Base-by-base conservation (phyloP, 2,888 invertebrate genomes). In the Apeira syringaria region DNA sequence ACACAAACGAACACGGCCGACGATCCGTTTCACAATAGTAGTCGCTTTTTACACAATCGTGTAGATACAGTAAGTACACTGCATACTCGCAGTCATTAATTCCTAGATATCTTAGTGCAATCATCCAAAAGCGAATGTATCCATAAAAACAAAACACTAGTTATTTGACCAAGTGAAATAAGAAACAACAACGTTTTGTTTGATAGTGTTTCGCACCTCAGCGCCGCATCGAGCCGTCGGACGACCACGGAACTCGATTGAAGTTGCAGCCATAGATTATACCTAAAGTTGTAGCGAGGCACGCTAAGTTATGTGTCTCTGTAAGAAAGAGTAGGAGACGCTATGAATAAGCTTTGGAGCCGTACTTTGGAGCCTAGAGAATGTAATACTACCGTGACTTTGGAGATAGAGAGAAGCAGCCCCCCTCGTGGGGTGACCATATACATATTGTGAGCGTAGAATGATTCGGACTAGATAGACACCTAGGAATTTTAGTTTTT, bases 181-280 rank as follows among this genome's bases (percentile, higher is more conserved):
- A 68, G 76, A 77, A 83, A 78, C 74, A 76, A 69, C 73, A 59
- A 58, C 15, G 15, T 15, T 15, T 3, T 15, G 61, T 63, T 72
- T 74, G 55, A 68, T 74, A 74, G 56, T 77, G 76, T 75, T 80
- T 75, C 73, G 81, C 74, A 84, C 85, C 83, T 84, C 86, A 88
- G 85, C 87, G 87, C 88, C 88, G 85, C 85, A 60, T 74, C 64
- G 75, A 79, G 79, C 79, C 86, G 83, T 81, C 85, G 87, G 85
- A 71, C 80, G 74, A 82, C 75, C 83, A 78, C 75, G 84, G 83
- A 84, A 86, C 84, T 78, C 71, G 59, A 56, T 58, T 68, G 61
- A 56, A 53, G 53, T 57, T 53, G n/a, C n/a, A n/a, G n/a, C n/a
- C n/a, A n/a, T n/a, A n/a, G n/a, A n/a, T n/a, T n/a, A n/a, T n/a